Base-by-base conservation (phyloP, 2,888 invertebrate species). In the Nephrotoma guestfalica region DNA sequence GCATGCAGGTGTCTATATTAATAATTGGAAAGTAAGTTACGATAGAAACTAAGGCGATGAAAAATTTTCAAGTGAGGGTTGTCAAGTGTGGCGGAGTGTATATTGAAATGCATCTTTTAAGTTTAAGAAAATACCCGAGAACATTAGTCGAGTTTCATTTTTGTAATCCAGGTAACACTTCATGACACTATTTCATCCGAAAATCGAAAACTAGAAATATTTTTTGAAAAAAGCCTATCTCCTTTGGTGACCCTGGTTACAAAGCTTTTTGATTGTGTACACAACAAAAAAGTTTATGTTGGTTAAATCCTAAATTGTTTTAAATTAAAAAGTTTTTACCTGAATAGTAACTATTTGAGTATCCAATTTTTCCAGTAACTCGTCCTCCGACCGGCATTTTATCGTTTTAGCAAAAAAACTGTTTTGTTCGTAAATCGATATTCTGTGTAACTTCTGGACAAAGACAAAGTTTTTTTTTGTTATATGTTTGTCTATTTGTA, bases 361-460 rank as follows among this genome's bases (percentile, higher is more conserved):
- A 95, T 87, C 96, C 96, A 91, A 95, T 94, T 93, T 96, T 96
- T 88, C 96, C 96, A 88, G 96, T 95, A 88, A 96, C 95, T 89
- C 96, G 93, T 88, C 95, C 96, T 87, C 95, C 94, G 86, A 93
- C 94, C 88, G 95, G 94, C 93, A 91, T 91, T 88, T 88, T 90
- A 30, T 41, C 42, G 9, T 43, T 85, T 43, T 41, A 30, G 2
- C 30, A 30, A 30, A 30, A 30, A 45, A 85, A n/a, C 0, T 45
- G 9, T 41, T 13, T 11, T 40, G 13, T 84, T n/a, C 15, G 13
- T 41, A 13, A 41, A 84, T 47, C n/a, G 47, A 47, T 41, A n/a
- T 51, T 51, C 6, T 51, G 11, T 43, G 15, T 2, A 30, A 30
- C 15, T 51, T 51, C 6, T 51, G 7, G 4, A 15, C 6, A 51